These are phyloP conservation scores for Caenorhabditis sulstoni DNA, from an alignment of 2,888 invertebrate genomes.

Conservation along the genomic window DNA sequence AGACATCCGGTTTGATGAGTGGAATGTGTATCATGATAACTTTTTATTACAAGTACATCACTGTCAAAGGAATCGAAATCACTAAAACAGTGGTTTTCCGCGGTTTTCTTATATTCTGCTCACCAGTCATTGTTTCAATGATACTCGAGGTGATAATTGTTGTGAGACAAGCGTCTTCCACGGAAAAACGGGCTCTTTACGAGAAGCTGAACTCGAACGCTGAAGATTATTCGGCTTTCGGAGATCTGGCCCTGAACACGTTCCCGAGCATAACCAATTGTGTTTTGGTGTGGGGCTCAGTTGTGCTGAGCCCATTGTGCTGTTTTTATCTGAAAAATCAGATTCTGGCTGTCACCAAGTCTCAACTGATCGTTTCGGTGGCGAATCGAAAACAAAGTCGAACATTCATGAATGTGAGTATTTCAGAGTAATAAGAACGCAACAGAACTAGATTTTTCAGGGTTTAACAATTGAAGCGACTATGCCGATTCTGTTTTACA, in stretches of 20 bases:
- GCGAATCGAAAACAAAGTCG: background rate
- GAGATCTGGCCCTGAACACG: background rate
- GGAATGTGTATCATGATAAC: conserved; percentile 31
- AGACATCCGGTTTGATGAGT: conserved; percentile 3
- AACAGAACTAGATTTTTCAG: conserved; percentile 5
- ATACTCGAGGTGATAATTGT: conserved; percentile 8
- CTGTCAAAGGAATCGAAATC: background rate
- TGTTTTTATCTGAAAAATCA: background rate
- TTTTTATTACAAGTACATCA: conserved; percentile 26
- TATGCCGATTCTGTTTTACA: conserved; percentile 25
- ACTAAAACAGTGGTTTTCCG: background rate
- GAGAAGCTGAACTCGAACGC: background rate
- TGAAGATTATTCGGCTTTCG: background rate
- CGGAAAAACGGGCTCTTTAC: background rate
- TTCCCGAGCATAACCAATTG: conserved; percentile 1
- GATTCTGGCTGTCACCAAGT: background rate
- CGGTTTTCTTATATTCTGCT: conserved; percentile 4
- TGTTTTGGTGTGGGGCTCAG: background rate
- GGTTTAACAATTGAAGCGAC: conserved; percentile 41
- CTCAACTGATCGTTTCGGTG: background rate
- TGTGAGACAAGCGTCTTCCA: background rate
- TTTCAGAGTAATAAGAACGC: background rate
- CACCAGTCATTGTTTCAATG: conserved; percentile 15
- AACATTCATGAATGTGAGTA: background rate
- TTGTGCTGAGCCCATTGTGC: background rate